A percentile compares a stretch with the other conserved stretches of the same genome.
Conservation (phyloP, 2,888 invertebrate species). For the Epinotia brunnichana region DNA sequence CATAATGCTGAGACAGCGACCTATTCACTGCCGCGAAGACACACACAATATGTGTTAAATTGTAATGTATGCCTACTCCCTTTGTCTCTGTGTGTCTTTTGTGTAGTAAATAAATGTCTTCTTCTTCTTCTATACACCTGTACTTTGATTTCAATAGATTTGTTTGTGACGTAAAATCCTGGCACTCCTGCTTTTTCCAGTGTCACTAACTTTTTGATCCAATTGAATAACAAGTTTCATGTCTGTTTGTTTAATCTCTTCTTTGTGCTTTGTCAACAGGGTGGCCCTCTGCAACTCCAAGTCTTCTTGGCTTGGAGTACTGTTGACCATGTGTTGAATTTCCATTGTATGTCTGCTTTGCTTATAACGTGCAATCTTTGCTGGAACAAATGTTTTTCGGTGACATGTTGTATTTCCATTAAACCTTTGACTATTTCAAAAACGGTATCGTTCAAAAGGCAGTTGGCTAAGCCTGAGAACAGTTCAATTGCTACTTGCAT, state of each 20-base stretch:
- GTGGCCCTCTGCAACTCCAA: slow-evolving; percentile 85
- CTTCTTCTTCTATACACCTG: no score
- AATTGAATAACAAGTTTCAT: slow-evolving; percentile 94
- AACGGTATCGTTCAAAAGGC: slow-evolving; percentile 95
- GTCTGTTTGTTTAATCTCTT: slow-evolving; percentile 92
- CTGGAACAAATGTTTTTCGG: slow-evolving; percentile 95
- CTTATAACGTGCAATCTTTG: slow-evolving; percentile 92
- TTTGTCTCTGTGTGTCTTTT: no score
- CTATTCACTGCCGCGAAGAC: no score
- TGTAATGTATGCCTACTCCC: no score
- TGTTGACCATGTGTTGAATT: slow-evolving; percentile 87
- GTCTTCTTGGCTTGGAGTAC: slow-evolving; percentile 83
- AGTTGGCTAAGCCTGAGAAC: slow-evolving; percentile 94
- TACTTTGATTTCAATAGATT: no score
- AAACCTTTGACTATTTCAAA: slow-evolving; percentile 97
- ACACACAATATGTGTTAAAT: no score
- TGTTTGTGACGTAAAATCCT: no score
- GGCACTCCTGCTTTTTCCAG: no score
- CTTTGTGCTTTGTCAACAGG: slow-evolving; percentile 89
- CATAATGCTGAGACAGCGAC: no score
- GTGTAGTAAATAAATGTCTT: no score
- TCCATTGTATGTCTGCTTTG: slow-evolving; percentile 92
- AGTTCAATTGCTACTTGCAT: slow-evolving; percentile 96
- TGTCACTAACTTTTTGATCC: slow-evolving; percentile 94
- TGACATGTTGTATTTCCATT: slow-evolving; percentile 97